A percentile compares a stretch with the other conserved stretches of the same genome.
phyloP scores from a whole-genome alignment of 2,888 invertebrate genomes.

The Trissonchulus sp. region DNA sequence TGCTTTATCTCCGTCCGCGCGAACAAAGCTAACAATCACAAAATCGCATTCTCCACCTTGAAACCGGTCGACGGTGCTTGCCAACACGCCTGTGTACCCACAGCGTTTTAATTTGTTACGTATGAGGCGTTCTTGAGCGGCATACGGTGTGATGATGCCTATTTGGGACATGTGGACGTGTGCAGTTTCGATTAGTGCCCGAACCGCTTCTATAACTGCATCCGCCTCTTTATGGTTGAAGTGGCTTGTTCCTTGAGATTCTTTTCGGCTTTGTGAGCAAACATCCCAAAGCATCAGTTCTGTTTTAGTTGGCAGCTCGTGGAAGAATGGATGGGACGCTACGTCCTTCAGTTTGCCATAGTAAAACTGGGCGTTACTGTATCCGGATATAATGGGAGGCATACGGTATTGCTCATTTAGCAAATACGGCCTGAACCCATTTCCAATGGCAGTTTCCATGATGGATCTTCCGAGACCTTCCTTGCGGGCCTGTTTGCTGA shows the following conservation, averaged over 20 bases:
- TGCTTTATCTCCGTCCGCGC: background rate
- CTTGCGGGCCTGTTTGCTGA: background rate
- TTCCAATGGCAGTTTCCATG: background rate
- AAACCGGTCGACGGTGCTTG: background rate
- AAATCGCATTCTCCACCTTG: background rate
- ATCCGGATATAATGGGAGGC: background rate
- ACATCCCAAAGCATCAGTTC: background rate
- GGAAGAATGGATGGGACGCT: background rate
- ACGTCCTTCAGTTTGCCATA: conserved; percentile 1
- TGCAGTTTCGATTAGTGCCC: background rate
- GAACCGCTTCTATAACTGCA: background rate
- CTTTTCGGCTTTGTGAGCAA: background rate
- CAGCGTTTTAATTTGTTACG: no score
- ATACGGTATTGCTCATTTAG: conserved; percentile 10
- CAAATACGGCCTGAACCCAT: background rate
- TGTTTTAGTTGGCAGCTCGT: background rate
- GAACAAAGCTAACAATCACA: conserved; percentile 5
- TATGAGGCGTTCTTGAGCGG: background rate
- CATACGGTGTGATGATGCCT: conserved; percentile 1
- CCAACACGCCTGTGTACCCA: no score
- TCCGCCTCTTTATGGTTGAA: conserved; percentile 1
- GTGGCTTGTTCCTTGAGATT: background rate
- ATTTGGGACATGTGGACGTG: background rate
- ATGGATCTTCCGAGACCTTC: background rate
- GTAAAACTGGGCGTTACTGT: background rate